Evolutionary conservation across 2,113 vertebrate species (phyloP).

Genomic region (Misgurnus mizolepis): DNA sequence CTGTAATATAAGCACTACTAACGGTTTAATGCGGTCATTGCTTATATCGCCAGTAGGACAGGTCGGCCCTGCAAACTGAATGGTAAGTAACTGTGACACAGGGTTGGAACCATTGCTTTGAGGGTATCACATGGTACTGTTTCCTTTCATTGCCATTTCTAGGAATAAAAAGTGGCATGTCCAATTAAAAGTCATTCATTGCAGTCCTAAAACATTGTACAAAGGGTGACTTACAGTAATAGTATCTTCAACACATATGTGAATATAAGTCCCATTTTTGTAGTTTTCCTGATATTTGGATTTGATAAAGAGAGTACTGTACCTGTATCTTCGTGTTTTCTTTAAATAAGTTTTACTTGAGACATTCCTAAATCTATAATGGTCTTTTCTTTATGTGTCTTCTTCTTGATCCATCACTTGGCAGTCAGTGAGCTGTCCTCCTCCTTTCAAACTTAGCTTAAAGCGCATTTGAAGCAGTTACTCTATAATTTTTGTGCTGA

Average conservation of each 20-base stretch:
- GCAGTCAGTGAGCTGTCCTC: conserved; percentile 21
- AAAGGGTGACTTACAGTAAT: no score
- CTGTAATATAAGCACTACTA: no score
- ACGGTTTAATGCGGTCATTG: no score
- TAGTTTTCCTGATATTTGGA: not conserved
- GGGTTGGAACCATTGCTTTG: no score
- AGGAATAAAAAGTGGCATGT: no score
- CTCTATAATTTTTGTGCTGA: conserved; percentile 47
- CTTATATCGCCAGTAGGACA: no score
- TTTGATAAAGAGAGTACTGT: not conserved
- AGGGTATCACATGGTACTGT: no score
- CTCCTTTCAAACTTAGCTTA: conserved; percentile 29
- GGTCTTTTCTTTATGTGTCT: not conserved
- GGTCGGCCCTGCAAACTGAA: no score
- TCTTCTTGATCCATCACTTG: not conserved
- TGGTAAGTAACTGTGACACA: no score
- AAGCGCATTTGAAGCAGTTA: conserved; percentile 47
- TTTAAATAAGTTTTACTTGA: not conserved
- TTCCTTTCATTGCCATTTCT: no score
- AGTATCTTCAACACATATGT: not conserved
- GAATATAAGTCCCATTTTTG: not conserved
- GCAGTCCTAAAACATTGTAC: not conserved
- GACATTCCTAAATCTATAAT: not conserved
- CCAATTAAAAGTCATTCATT: no score
- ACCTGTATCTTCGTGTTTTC: not conserved